Evolutionary conservation across 2,888 invertebrate genomes (phyloP).

Genomic region (Thymelicus lineola): DNA sequence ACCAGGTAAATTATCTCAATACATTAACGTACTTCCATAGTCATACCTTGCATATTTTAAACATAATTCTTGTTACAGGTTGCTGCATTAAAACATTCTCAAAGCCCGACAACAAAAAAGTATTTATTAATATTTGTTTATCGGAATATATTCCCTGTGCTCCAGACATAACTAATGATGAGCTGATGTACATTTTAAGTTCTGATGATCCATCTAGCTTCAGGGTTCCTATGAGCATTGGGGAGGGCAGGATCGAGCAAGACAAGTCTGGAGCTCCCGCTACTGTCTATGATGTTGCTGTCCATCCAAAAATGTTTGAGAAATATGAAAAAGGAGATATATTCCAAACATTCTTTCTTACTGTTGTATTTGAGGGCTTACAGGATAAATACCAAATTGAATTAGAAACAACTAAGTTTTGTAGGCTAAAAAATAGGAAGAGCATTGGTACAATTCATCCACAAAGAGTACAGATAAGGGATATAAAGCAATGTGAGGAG

Average conservation of each 20-base stretch:
- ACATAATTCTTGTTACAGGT: slow-evolving; percentile 74
- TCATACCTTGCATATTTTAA: neutral
- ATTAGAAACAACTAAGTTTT: slow-evolving; percentile 87
- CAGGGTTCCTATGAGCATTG: slow-evolving; percentile 96
- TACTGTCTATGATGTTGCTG: slow-evolving; percentile 92
- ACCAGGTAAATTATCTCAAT: slow-evolving; percentile 82
- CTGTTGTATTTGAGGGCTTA: slow-evolving; percentile 90
- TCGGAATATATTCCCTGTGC: slow-evolving; percentile 91
- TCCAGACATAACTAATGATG: slow-evolving; percentile 88
- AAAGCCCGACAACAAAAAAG: slow-evolving; percentile 87
- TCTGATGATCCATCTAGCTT: slow-evolving; percentile 89
- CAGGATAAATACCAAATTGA: slow-evolving; percentile 91
- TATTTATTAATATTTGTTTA: slow-evolving; percentile 94
- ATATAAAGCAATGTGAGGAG: slow-evolving; percentile 79
- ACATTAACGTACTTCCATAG: too few species aligned
- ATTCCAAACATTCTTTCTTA: slow-evolving; percentile 92
- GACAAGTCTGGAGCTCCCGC: slow-evolving; percentile 91
- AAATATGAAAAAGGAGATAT: slow-evolving; percentile 89
- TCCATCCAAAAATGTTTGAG: slow-evolving; percentile 90
- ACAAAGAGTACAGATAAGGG: slow-evolving; percentile 90
- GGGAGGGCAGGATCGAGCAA: slow-evolving; percentile 90
- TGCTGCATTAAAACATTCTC: slow-evolving; percentile 91
- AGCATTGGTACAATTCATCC: slow-evolving; percentile 89
- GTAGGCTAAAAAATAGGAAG: slow-evolving; percentile 90
- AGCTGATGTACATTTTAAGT: slow-evolving; percentile 88